phyloP scores from a whole-genome alignment of 1,140 invertebrate genomes.

The Pogonomyrmex californicus region DNA sequence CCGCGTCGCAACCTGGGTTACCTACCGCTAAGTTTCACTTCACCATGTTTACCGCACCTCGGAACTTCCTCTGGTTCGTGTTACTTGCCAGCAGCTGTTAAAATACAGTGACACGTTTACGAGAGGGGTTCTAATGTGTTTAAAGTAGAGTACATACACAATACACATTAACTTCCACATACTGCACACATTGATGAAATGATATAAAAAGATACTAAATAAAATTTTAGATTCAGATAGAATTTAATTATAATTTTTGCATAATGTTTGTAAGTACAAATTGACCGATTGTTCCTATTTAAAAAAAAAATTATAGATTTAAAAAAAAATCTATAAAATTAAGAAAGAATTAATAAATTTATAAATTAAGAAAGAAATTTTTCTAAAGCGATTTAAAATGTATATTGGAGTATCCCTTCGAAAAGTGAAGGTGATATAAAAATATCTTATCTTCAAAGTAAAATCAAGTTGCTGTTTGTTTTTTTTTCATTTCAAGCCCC shows the following conservation, averaged over 20 bases:
- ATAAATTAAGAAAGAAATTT: no score
- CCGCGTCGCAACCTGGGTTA: background rate
- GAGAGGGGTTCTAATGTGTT: background rate
- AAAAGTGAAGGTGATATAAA: background rate
- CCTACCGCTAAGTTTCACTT: slow-evolving; percentile 46
- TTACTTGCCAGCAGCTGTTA: slow-evolving; percentile 49
- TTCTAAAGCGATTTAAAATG: no score
- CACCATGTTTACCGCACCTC: slow-evolving; percentile 2
- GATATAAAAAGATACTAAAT: background rate
- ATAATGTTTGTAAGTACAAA: background rate
- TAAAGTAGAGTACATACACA: background rate
- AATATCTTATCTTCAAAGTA: background rate
- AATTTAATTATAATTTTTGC: slow-evolving; percentile 21
- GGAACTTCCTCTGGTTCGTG: slow-evolving; percentile 4
- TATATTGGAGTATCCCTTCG: background rate
- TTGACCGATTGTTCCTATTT: background rate
- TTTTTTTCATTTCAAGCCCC: background rate
- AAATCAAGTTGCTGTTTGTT: no score
- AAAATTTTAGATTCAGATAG: slow-evolving; percentile 9
- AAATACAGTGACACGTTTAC: slow-evolving; percentile 3
- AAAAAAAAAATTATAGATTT: background rate
- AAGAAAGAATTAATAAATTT: no score
- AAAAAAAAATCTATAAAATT: background rate
- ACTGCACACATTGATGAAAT: background rate
- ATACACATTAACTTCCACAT: background rate